phyloP scores from a whole-genome alignment of 2,888 invertebrate species.

The Leptura quadrifasciata region DNA sequence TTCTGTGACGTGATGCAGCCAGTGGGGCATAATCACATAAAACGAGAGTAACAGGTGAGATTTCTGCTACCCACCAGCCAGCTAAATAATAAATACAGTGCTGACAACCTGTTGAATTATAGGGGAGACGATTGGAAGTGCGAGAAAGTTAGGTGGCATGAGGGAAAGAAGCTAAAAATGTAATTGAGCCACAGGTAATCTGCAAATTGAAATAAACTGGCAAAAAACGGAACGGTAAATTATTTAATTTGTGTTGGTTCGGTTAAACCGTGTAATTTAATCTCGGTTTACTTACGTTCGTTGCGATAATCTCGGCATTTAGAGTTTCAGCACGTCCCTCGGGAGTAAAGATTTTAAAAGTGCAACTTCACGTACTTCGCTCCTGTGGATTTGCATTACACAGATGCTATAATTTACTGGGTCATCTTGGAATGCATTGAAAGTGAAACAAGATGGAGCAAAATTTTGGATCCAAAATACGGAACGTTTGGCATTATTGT shows the following conservation, averaged over 20 bases:
- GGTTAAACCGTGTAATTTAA: conserved; percentile 62
- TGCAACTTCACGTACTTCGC: conserved; percentile 16
- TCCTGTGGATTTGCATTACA: not conserved
- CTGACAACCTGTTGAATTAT: conserved; percentile 70
- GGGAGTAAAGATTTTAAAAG: conserved; percentile 31
- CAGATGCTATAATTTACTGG: not conserved
- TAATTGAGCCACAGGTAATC: conserved; percentile 64
- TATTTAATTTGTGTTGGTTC: conserved; percentile 66
- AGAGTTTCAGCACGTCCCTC: conserved; percentile 43
- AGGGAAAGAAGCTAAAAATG: conserved; percentile 56
- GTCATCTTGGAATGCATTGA: not conserved
- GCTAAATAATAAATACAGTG: conserved; percentile 67
- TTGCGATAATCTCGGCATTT: conserved; percentile 44
- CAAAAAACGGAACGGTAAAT: conserved; percentile 60
- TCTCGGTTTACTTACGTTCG: conserved; percentile 55
- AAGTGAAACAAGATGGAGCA: too few relatives aligned
- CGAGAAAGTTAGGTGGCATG: conserved; percentile 16
- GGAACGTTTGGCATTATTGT: too few relatives aligned
- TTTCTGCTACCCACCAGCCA: conserved; percentile 12
- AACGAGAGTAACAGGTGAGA: conserved; percentile 35
- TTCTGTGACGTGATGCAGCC: not conserved
- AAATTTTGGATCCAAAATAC: too few relatives aligned
- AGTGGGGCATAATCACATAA: conserved; percentile 19
- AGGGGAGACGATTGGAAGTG: conserved; percentile 51
- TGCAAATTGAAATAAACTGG: conserved; percentile 66